phyloP scores from a whole-genome alignment of 2,113 vertebrate species.

The Paedocypris sp. region DNA sequence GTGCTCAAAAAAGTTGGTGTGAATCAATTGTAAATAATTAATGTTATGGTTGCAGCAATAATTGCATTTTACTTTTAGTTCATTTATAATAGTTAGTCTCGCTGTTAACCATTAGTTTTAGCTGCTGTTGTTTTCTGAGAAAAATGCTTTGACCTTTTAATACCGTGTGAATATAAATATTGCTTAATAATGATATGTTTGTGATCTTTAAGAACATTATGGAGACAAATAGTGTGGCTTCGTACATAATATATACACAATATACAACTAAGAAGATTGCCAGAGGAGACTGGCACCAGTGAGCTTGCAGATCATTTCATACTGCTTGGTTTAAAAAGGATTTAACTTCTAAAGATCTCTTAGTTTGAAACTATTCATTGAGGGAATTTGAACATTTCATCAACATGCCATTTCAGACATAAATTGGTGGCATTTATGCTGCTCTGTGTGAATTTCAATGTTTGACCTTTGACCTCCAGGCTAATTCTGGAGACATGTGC shows the following conservation, averaged over 20 bases:
- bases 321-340: neutral
- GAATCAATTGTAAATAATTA: neutral
- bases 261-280: too few relatives aligned
- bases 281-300: too few relatives aligned
- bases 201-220: neutral
- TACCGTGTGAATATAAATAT: too few relatives aligned
- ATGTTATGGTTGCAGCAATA: neutral
- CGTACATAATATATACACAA: too few relatives aligned
- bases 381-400: neutral
- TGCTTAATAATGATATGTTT: too few relatives aligned
- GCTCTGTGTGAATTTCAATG: conserved; percentile 4
- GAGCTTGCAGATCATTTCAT: too few relatives aligned
- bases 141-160: neutral
- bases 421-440: conserved; percentile 7
- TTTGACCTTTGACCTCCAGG: conserved; percentile 10
- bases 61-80: conserved; percentile 12
- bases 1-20: neutral
- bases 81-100: conserved; percentile 12
- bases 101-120: conserved; percentile 14
- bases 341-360: too few relatives aligned
- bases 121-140: neutral
- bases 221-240: conserved; percentile 22
- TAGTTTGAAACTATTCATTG: too few relatives aligned
- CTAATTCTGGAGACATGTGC: neutral
- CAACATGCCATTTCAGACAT: neutral